Percentiles rank a stretch among this genome's conserved stretches.
phyloP scores from a whole-genome alignment of 2,113 vertebrate species.

The Chionis minor region DNA sequence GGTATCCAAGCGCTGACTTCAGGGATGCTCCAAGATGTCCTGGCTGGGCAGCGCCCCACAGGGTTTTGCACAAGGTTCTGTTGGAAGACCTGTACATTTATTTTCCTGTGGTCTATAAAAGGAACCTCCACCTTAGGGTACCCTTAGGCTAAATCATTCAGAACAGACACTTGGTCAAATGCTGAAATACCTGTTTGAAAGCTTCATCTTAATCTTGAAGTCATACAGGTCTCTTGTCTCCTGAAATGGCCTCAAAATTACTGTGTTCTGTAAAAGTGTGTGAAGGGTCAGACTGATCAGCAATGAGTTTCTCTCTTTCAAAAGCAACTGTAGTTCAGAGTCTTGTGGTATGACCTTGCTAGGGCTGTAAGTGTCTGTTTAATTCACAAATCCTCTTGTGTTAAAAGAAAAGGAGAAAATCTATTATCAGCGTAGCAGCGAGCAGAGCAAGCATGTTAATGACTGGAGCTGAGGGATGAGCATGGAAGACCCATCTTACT shows the following conservation, averaged over 20 bases:
- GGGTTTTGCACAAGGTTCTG: not conserved
- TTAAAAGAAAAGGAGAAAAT: not conserved
- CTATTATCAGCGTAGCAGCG: not conserved
- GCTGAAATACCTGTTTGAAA: conserved; percentile 1
- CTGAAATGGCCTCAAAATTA: not conserved
- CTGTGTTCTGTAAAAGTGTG: not conserved
- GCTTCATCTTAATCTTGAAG: conserved; percentile 24
- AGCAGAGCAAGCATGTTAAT: conserved; percentile 5
- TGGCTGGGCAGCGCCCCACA: not conserved
- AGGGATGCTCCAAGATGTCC: not conserved
- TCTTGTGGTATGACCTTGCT: not conserved
- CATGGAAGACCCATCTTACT: not conserved
- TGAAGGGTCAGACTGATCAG: not conserved
- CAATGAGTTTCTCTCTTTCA: not conserved
- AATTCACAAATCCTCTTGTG: conserved; percentile 33
- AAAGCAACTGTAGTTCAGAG: not conserved
- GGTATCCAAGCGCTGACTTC: not conserved
- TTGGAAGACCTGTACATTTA: not conserved
- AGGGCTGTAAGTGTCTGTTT: not conserved
- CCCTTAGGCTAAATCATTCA: not conserved
- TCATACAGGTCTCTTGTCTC: not conserved
- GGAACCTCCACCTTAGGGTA: not conserved
- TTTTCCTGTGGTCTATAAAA: conserved; percentile 8
- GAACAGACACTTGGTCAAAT: not conserved
- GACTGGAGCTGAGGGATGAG: not conserved